These are phyloP conservation scores for Accipiter virgatus DNA, from an alignment of 2,113 vertebrate species.

Conservation along the genomic window DNA sequence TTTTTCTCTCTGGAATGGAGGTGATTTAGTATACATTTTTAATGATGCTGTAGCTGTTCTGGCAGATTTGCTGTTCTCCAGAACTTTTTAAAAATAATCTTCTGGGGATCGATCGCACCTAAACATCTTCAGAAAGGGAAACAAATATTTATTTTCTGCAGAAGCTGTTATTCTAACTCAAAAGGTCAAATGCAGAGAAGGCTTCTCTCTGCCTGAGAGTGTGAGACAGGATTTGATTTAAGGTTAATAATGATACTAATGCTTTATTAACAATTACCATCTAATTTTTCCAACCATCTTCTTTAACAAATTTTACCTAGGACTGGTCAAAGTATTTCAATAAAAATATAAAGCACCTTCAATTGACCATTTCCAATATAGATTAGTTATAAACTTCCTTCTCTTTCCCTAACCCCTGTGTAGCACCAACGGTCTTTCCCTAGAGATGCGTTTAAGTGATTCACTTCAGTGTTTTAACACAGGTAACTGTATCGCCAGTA, in stretches of 20 bases:
- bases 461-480: neutral
- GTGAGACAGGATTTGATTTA: neutral
- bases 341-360: neutral
- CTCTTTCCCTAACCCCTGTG: neutral
- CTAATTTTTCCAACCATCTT: neutral
- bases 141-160: neutral
- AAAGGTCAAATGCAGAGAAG: neutral
- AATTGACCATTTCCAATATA: neutral
- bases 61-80: neutral
- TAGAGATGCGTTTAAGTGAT: neutral
- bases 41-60: neutral
- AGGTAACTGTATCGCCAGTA: neutral
- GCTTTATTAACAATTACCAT: neutral
- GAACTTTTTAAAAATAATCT: neutral
- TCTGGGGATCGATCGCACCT: neutral
- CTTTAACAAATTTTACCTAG: neutral
- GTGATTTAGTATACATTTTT: conserved; percentile 1
- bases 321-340: neutral
- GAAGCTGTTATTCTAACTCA: neutral
- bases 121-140: neutral
- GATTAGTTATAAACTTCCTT: neutral
- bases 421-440: neutral
- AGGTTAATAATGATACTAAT: neutral
- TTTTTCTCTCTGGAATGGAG: neutral
- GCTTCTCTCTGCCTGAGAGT: neutral